Conservation (phyloP, 1,140 invertebrate genomes). For the Patella vulgata region DNA sequence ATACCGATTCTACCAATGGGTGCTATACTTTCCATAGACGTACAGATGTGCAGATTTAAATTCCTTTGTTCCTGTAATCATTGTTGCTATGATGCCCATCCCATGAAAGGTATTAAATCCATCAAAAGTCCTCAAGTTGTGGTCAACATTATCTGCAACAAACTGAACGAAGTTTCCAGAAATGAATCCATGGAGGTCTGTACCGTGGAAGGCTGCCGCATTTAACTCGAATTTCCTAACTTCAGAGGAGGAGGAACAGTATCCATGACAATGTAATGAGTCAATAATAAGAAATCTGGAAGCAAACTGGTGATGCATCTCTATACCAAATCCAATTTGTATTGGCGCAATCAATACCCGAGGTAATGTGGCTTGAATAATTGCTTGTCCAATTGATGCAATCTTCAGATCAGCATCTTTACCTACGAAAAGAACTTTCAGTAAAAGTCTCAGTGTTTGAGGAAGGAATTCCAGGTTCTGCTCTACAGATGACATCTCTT, state of each 20-base stretch:
- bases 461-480: no score
- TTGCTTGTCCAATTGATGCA: no score
- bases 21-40: no score
- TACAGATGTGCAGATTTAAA: no score
- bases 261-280: conserved; percentile 28
- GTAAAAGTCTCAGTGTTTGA: no score
- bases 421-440: no score
- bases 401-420: no score
- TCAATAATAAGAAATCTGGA: conserved; percentile 46
- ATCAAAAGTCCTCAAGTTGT: conserved; percentile 31
- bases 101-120: conserved; percentile 37
- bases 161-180: conserved; percentile 16
- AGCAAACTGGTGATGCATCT: conserved; percentile 45
- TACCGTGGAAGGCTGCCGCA: no score
- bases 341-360: conserved; percentile 36
- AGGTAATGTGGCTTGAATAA: conserved; percentile 45
- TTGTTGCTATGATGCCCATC: conserved; percentile 44
- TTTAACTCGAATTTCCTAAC: conserved; percentile 26
- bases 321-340: no score
- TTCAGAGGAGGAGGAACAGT: conserved; percentile 44
- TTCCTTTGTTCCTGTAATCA: no score
- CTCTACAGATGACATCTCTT: conserved; percentile 1
- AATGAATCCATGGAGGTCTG: background rate
- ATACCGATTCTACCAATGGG: no score
- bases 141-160: conserved; percentile 36